A percentile compares a stretch with the other conserved stretches of the same genome.
Evolutionary conservation across 2,888 invertebrate genomes (phyloP).

Genomic region (Drosophila sordidapex): DNA sequence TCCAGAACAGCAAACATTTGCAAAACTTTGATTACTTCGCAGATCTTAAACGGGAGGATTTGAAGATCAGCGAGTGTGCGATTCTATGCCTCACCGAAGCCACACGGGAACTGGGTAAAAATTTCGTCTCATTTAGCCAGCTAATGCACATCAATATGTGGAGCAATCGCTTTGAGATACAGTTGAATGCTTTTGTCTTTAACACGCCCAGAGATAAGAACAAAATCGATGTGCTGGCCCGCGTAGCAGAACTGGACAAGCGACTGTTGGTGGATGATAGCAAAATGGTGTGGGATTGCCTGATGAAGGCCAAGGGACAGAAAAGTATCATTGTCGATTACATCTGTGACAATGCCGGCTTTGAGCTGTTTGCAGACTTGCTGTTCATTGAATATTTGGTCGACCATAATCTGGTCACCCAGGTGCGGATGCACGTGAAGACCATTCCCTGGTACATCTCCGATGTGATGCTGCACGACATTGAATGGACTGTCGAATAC

Average conservation of each 20-base stretch:
- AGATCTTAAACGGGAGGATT: constrained; percentile 89
- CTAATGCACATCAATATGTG: constrained; percentile 91
- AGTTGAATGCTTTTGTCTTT: constrained; percentile 45
- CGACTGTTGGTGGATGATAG: constrained; percentile 88
- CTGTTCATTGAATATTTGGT: constrained; percentile 93
- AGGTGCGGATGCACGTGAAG: constrained; percentile 94
- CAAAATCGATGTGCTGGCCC: constrained; percentile 40
- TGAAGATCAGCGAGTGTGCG: constrained; percentile 79
- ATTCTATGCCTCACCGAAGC: constrained; percentile 58
- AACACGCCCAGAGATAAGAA: neutral
- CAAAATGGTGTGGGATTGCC: constrained; percentile 86
- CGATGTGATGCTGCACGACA: constrained; percentile 91
- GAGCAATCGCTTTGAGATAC: constrained; percentile 90
- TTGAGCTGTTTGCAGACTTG: constrained; percentile 95
- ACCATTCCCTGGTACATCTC: constrained; percentile 98
- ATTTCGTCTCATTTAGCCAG: constrained; percentile 49
- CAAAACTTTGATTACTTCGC: constrained; percentile 91
- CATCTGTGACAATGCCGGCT: constrained; percentile 96
- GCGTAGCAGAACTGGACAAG: constrained; percentile 86
- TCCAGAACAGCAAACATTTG: constrained; percentile 87
- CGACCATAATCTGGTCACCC: constrained; percentile 86
- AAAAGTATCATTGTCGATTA: constrained; percentile 88
- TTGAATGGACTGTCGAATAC: constrained; percentile 88
- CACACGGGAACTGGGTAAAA: constrained; percentile 34
- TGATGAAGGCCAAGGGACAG: constrained; percentile 53